Evolutionary conservation across 2,113 vertebrate species (phyloP), one percentile per base, ranked within the genome.

Genomic region (Merops nubicus): DNA sequence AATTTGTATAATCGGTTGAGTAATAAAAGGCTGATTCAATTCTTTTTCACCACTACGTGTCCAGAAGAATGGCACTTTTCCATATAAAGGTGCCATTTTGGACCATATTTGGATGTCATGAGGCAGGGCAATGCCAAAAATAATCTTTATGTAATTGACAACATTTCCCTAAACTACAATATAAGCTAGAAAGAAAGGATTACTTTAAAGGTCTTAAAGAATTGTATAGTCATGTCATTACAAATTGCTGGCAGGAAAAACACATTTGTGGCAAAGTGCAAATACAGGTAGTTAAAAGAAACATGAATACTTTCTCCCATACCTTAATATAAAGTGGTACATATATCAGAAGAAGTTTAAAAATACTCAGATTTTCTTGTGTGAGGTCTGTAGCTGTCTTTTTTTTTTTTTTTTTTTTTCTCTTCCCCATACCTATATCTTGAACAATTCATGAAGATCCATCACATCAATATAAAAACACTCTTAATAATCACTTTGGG

Each of bases 1-100:
- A 97, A 98, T 96, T 88, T 96, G 65, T 97, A 97, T 96, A 97
- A 97, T 98, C 91, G 97, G 91, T 89, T 96, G 93, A 98, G 86
- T 93, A 95, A 97, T 95, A 94, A 97, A 97, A 96, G 85, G 75
- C 81, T 92, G 56, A 89, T 94, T 91, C 26, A 87, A 63, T 96
- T 88, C 34, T 84, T 96, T 95, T 91, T 70, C 50, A 53, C 31
- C 20, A 53, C 18, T 63, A 29, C 31, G 17, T 47, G 48, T 56
- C 11, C 85, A 67, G 72, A 97, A 43, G 34, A 94, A 90, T 26
- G 57, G 33, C 59, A 60, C 1, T 26, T 92, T 96, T 95, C 76
- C 57, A 25, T 75, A 77, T 15, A 31, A 92, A 86, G 48, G n/a
- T 91, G 62, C 40, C 54, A 73, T 43, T 65, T 95, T 34, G 86